phyloP scores from a whole-genome alignment of 2,888 invertebrate species.

The Imbricaverruca yamaguchii region DNA sequence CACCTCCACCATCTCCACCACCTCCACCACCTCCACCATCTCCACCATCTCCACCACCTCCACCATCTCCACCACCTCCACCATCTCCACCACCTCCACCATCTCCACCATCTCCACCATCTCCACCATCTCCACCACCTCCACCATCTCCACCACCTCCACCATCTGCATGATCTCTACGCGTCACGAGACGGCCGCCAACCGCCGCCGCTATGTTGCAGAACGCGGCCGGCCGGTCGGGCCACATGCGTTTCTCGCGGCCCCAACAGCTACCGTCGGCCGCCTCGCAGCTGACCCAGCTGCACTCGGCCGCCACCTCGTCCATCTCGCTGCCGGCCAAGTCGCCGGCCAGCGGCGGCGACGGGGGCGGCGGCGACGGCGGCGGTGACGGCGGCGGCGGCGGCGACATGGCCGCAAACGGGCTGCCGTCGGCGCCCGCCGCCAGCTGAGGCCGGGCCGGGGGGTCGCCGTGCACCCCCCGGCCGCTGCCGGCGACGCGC shows the following conservation, averaged over 20 bases:
- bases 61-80: too few species aligned
- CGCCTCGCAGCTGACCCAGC: neutral
- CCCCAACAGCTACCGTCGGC: neutral
- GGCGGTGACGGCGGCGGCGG: too few species aligned
- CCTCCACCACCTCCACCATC: too few species aligned
- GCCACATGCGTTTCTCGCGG: constrained; percentile 2
- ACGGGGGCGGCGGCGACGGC: neutral
- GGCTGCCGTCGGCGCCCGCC: neutral
- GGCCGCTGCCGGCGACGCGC: neutral
- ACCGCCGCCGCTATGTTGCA: neutral
- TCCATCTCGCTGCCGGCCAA: too few species aligned
- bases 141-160: too few species aligned
- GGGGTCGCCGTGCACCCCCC: neutral
- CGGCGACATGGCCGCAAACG: neutral
- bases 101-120: too few species aligned
- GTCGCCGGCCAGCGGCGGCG: neutral
- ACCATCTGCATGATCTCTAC: too few species aligned
- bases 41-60: too few species aligned
- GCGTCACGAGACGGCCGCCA: too few species aligned
- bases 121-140: too few species aligned
- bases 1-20: too few species aligned
- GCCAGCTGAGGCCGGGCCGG: constrained; percentile 12
- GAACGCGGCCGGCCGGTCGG: neutral
- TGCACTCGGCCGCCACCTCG: neutral
- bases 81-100: too few species aligned